Conservation (phyloP, 1,140 invertebrate species). For the Tribolium madens region DNA sequence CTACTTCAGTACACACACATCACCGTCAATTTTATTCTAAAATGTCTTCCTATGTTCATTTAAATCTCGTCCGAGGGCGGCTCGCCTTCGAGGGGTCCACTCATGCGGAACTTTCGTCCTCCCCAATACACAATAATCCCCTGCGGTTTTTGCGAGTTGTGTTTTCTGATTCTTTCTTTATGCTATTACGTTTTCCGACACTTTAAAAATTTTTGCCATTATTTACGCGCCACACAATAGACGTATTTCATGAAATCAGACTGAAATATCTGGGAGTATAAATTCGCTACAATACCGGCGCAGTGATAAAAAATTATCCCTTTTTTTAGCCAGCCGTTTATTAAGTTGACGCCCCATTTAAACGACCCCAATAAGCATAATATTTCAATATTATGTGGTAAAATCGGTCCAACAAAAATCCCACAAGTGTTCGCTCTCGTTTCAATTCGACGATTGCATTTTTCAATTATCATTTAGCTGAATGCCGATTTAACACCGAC, state of each 20-base stretch:
- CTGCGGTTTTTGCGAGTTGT: slow-evolving; percentile 28
- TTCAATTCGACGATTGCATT: slow-evolving; percentile 30
- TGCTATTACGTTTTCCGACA: slow-evolving; percentile 36
- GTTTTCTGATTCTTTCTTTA: slow-evolving; percentile 36
- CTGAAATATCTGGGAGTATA: slow-evolving; percentile 17
- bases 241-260: slow-evolving; percentile 22
- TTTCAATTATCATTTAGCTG: slow-evolving; percentile 31
- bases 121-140: slow-evolving; percentile 41
- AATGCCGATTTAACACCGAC: slow-evolving; percentile 31
- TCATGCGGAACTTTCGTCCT: slow-evolving; percentile 39
- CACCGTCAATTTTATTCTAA: slow-evolving; percentile 47
- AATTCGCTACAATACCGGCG: background rate
- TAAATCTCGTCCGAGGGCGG: slow-evolving; percentile 38
- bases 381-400: slow-evolving; percentile 10
- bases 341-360: slow-evolving; percentile 10
- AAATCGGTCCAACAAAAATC: background rate
- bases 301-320: slow-evolving; percentile 20
- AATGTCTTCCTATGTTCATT: slow-evolving; percentile 37
- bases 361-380: slow-evolving; percentile 33
- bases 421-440: slow-evolving; percentile 21
- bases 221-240: slow-evolving; percentile 37
- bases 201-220: slow-evolving; percentile 37
- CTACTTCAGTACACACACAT: slow-evolving; percentile 42
- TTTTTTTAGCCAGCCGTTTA: background rate
- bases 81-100: slow-evolving; percentile 9